Percentiles rank a stretch among this genome's conserved stretches.
Conservation (phyloP, 2,113 vertebrate species). For the Oncorhynchus clarkii region DNA sequence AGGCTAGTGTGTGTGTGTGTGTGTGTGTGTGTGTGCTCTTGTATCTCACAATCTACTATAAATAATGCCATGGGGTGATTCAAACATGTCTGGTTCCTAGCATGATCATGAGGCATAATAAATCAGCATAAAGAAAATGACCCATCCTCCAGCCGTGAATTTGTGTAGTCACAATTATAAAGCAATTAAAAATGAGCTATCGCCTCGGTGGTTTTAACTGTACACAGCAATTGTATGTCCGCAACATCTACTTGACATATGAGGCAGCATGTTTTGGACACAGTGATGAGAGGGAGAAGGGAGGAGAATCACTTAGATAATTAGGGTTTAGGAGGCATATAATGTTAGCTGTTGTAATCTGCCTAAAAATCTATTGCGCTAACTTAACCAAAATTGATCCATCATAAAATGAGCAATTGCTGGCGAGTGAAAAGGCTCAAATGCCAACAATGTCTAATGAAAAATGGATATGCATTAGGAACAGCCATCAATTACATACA, state of each 20-base stretch:
- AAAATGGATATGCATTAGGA: too few relatives aligned
- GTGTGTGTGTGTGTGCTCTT: neutral
- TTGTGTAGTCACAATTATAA: conserved; percentile 9
- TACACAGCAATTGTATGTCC: conserved; percentile 9
- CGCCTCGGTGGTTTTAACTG: conserved; percentile 4
- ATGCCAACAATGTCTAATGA: neutral
- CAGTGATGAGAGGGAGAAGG: neutral
- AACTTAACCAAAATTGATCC: conserved; percentile 10
- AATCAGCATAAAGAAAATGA: conserved; percentile 20
- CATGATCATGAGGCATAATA: conserved; percentile 19
- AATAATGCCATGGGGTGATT: too few relatives aligned
- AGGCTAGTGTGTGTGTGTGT: neutral
- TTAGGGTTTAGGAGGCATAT: conserved; percentile 9
- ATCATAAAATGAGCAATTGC: neutral
- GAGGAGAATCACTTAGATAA: conserved; percentile 13
- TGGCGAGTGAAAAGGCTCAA: neutral
- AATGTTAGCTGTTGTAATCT: conserved; percentile 8
- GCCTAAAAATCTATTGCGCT: neutral
- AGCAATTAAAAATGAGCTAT: conserved; percentile 21
- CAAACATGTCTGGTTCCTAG: neutral
- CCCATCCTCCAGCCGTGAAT: conserved; percentile 9
- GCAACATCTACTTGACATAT: neutral
- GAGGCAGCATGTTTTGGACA: neutral
- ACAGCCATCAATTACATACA: too few relatives aligned
- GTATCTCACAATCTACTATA: neutral